A percentile compares a stretch with the other conserved stretches of the same genome.
These are phyloP conservation scores for Melitaea cinxia DNA, from an alignment of 1,140 invertebrate genomes.

Conservation along the genomic window DNA sequence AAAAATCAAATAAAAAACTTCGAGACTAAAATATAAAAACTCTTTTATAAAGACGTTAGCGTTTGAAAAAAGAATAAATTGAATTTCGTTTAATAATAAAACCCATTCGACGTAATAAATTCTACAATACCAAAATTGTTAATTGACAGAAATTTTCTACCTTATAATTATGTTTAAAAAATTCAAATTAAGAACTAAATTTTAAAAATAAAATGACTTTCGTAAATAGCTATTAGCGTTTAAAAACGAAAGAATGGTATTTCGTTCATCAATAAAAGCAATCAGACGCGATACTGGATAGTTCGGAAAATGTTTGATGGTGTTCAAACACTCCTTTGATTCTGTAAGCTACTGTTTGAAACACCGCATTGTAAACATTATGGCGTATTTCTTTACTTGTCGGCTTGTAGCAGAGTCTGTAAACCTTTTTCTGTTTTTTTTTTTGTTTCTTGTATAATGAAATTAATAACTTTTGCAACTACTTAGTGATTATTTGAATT, in stretches of 20 bases:
- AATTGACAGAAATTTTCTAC: no score
- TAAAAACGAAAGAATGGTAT: neutral
- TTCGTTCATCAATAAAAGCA: conserved; percentile 27
- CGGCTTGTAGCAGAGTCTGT: neutral
- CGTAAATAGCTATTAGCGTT: neutral
- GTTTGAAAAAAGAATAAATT: no score
- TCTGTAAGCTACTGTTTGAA: conserved; percentile 28
- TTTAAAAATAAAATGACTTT: neutral
- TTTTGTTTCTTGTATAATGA: no score
- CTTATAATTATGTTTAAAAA: no score
- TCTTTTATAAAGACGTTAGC: no score
- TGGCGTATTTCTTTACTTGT: conserved; percentile 22
- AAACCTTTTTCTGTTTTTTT: neutral
- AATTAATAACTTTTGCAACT: no score
- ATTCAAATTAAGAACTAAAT: neutral
- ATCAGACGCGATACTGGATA: conserved; percentile 9
- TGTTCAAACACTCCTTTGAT: conserved; percentile 32
- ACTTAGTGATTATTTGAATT: no score
- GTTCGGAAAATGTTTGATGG: conserved; percentile 20
- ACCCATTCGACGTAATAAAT: no score
- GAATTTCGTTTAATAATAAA: no score
- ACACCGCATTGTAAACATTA: conserved; percentile 24
- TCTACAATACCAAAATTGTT: no score
- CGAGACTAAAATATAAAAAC: no score
- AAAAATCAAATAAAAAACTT: no score